Percentiles rank a stretch among this genome's conserved stretches.
phyloP scores from a whole-genome alignment of 2,888 invertebrate genomes.

The Philonicus albiceps region DNA sequence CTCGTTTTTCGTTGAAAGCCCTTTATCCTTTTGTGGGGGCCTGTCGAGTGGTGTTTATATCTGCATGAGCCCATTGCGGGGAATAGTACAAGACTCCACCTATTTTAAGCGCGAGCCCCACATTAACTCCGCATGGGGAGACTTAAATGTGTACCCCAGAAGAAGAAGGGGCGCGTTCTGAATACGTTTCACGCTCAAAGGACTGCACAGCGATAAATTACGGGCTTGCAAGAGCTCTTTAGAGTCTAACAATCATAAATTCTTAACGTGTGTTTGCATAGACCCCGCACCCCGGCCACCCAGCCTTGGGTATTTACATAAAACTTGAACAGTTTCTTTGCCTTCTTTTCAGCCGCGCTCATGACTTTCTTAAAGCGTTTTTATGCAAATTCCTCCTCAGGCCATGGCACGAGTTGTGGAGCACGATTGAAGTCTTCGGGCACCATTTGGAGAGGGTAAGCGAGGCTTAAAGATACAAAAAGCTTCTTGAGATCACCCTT shows the following conservation, averaged over 20 bases:
- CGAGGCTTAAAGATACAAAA: neutral
- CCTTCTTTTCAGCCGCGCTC: conserved; percentile 24
- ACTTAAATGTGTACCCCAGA: neutral
- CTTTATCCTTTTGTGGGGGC: conserved; percentile 20
- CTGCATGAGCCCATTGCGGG: neutral
- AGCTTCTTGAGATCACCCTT: neutral
- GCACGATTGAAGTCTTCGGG: conserved; percentile 4
- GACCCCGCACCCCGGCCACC: neutral
- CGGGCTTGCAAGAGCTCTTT: conserved; percentile 43
- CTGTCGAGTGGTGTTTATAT: conserved; percentile 22
- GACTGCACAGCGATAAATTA: conserved; percentile 44
- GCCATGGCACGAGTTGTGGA: neutral
- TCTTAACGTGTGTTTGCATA: conserved; percentile 45
- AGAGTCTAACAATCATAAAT: conserved; percentile 47
- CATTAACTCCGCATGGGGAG: conserved; percentile 26
- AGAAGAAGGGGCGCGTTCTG: neutral
- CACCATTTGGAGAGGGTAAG: neutral
- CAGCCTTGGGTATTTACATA: neutral
- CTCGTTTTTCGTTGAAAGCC: conserved; percentile 5
- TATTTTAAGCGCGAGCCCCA: neutral
- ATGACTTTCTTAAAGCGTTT: conserved; percentile 30
- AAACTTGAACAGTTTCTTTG: conserved; percentile 24
- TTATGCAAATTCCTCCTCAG: conserved; percentile 22
- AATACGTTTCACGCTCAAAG: conserved; percentile 26
- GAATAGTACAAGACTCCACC: neutral